Base-by-base conservation (phyloP, 2,888 invertebrate species). In the Cephus pygmeus region DNA sequence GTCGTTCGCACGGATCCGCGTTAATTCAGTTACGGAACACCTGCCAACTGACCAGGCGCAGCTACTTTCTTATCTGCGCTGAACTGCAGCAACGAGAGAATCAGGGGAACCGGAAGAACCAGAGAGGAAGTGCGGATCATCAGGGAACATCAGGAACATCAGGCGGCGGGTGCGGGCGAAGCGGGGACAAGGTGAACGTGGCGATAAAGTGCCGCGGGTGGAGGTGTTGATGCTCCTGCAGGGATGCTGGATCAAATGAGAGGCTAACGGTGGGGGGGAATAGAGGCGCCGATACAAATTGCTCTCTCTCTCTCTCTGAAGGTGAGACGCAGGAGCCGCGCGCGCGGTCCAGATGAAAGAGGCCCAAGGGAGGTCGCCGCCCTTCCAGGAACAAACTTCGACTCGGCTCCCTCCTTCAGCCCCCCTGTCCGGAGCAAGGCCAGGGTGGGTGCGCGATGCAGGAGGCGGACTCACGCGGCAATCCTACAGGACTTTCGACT, bases 311-410 rank as follows among this genome's bases (percentile, higher is more conserved):
- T 34, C 36, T 34, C 73, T 68, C 23, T 73, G 79, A 79, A 76
- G 79, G 77, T 76, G 69, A 75, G 71, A 73, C 79, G 82, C 40
- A 71, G 69, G 78, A 75, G 85, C 81, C 83, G 36, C 36, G 12
- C 36, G 36, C 85, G 87, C 87, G 89, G 87, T 86, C 85, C 87
- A 87, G 89, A 90, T 90, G 88, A 90, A 90, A 89, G 88, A 86
- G 86, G 84, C 87, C 88, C 88, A 86, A 87, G 88, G 88, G 87
- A 89, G 89, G 89, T 88, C 88, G 88, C 89, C 89, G 88, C 89
- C 89, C 90, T 90, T 90, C 89, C 89, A 34, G 34, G 34, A 34
- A 87, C 88, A 90, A 90, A 91, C 12, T 69, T 69, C 30, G 30
- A 69, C 30, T 30, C 30, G 30, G 69, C 69, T 11, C 12, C 69